Base-by-base conservation (phyloP, 2,797 vertebrate species). In the Tympanoctomys barrerae region DNA sequence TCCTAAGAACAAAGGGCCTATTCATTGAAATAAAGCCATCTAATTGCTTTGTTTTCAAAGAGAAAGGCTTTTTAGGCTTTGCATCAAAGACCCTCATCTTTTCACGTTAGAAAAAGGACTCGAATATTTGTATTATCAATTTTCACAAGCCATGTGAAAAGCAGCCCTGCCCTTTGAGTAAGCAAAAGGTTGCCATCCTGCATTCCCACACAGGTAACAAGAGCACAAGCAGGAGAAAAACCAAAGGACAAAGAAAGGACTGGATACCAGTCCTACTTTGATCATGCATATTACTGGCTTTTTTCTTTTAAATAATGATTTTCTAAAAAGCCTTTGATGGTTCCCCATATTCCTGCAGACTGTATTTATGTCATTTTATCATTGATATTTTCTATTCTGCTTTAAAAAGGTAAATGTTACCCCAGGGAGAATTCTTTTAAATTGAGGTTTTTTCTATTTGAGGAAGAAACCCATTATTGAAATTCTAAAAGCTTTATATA, bases 321-420 rank as follows among this genome's bases (percentile, higher is more conserved):
- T 94, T 91, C 68, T 22, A 57, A 21, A 46, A 71, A 61, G 31
- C 11, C 71, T 92, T 92, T 95, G 95, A 83, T n/a, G 26, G 57
- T 66, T 7, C 3, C 89, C 71, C 81, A 42, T 91, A 14, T 89
- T 97, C 96, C 97, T 92, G 83, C 88, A 36, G 28, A 87, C 16
- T 71, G 7, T 26, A 94, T 97, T 97, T 97, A 87, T 96, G 42
- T 26, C 91, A 42, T 95, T 96, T 77, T 83, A 73, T 96, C 83
- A 81, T 6, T 97, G 97, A 93, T 77, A 96, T 12, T 94, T 96
- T 89, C 42, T 97, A 68, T 97, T 97, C 61, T 94, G n/a, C n/a
- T 96, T 97, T 95, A 46, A 94, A 98, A 98, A 94, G 80, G 57
- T 75, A 39, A 62, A 95, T 46, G 21, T 94, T 97, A 80, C 75